A percentile compares a stretch with the other conserved stretches of the same genome.
These are phyloP conservation scores for Gallinago solitaria DNA, from an alignment of 2,797 vertebrate genomes.

Conservation along the genomic window DNA sequence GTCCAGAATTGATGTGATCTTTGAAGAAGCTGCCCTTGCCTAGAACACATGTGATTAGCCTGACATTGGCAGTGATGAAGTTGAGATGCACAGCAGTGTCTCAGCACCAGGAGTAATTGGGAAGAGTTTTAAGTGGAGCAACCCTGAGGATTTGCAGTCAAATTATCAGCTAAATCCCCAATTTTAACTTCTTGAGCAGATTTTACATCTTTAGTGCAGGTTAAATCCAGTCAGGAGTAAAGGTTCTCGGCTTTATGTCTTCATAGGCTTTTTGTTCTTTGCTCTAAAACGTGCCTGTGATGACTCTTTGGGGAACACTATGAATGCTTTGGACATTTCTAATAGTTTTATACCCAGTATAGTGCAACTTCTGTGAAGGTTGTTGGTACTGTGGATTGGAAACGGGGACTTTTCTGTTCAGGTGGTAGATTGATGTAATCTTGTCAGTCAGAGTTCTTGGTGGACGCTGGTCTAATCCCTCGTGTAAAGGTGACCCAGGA, in stretches of 20 bases:
- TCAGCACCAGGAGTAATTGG: not conserved
- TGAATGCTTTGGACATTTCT: not conserved
- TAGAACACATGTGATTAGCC: slow-evolving; percentile 56
- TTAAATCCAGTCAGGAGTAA: slow-evolving; percentile 12
- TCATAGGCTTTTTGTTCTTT: not conserved
- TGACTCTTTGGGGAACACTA: not conserved
- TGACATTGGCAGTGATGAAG: slow-evolving; percentile 41
- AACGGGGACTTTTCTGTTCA: not conserved
- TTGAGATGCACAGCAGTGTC: slow-evolving; percentile 5
- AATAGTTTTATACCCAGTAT: not conserved
- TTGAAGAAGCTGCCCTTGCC: slow-evolving; percentile 62
- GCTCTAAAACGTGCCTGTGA: fast-evolving
- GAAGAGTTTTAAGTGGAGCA: slow-evolving; percentile 24
- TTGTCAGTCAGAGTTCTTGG: not conserved
- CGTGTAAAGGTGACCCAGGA: slow-evolving; percentile 18
- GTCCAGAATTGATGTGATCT: slow-evolving; percentile 67
- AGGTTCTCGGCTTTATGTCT: slow-evolving; percentile 14
- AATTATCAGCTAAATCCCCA: slow-evolving; percentile 25
- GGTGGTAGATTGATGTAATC: not conserved
- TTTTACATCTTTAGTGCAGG: not conserved
- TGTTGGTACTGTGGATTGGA: not conserved
- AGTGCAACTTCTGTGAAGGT: not conserved
- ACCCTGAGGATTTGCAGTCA: slow-evolving; percentile 4
- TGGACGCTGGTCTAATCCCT: not conserved
- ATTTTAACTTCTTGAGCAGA: slow-evolving; percentile 4